phyloP scores from a whole-genome alignment of 2,113 vertebrate species.

The Sturnira hondurensis region DNA sequence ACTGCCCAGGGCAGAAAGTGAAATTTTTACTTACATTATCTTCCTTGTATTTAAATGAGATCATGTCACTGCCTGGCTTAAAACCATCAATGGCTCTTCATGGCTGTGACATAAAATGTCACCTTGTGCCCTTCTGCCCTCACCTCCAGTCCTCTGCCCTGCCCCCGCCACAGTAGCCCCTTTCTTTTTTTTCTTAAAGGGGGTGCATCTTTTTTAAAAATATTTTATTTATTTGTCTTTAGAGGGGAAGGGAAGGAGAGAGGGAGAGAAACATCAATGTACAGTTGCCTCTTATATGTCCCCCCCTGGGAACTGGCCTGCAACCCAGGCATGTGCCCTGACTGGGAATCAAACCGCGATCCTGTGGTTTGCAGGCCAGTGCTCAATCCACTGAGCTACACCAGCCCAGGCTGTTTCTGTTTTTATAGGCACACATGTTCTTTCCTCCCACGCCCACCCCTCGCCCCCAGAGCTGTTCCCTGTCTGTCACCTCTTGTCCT shows the following conservation, averaged over 20 bases:
- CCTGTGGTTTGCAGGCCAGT: too few species aligned
- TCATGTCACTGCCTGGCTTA: not conserved
- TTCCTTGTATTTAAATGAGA: not conserved
- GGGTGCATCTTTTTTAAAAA: too few species aligned
- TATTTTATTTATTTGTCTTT: too few species aligned
- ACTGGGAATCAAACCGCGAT: too few species aligned
- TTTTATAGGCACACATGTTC: not conserved
- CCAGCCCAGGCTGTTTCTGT: too few species aligned
- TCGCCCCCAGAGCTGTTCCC: not conserved
- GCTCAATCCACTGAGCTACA: too few species aligned
- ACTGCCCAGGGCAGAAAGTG: not conserved
- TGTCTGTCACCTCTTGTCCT: not conserved
- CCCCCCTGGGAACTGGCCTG: too few species aligned
- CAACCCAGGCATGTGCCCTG: too few species aligned
- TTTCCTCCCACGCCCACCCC: not conserved
- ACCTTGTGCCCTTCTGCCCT: not conserved
- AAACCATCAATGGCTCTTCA: not conserved
- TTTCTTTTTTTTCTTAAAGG: too few species aligned
- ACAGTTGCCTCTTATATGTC: too few species aligned
- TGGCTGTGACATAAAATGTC: not conserved
- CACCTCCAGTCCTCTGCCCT: not conserved
- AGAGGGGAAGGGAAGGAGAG: too few species aligned
- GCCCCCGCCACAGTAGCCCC: not conserved
- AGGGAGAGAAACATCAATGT: too few species aligned
- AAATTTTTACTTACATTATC: not conserved